Percentiles rank a stretch among this genome's conserved stretches.
phyloP scores from a whole-genome alignment of 1,140 invertebrate genomes.

The Atta colombica region DNA sequence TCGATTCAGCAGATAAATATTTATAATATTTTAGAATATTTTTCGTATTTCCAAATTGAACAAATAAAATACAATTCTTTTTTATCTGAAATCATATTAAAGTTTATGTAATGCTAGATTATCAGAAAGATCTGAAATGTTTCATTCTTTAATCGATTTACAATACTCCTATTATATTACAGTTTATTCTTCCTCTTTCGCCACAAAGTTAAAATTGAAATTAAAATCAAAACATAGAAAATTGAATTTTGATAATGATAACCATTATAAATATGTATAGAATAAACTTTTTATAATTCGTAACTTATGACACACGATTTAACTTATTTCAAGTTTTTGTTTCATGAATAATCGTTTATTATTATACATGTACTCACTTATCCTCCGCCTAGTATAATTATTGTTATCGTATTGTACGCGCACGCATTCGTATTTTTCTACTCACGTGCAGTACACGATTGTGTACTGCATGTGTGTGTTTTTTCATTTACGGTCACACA shows the following conservation, averaged over 20 bases:
- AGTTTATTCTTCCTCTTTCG: neutral
- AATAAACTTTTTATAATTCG: neutral
- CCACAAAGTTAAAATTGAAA: neutral
- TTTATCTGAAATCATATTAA: no score
- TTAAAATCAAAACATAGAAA: slow-evolving; percentile 1
- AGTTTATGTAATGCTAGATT: no score
- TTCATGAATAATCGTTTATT: slow-evolving; percentile 32
- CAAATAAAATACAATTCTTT: no score
- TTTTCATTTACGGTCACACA: neutral
- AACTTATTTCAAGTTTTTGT: neutral
- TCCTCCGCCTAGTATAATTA: slow-evolving; percentile 4
- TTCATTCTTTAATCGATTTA: no score
- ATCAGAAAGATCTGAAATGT: no score
- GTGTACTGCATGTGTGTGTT: neutral
- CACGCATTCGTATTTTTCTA: neutral
- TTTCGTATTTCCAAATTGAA: no score
- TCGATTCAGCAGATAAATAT: no score
- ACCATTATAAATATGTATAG: no score
- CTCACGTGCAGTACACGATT: neutral
- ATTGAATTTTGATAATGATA: neutral
- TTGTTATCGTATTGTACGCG: slow-evolving; percentile 1
- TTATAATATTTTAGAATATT: no score
- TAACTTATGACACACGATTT: neutral
- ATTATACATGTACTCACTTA: neutral
- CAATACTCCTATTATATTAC: no score